phyloP scores from a whole-genome alignment of 2,113 vertebrate genomes.

The Takifugu flavidus region DNA sequence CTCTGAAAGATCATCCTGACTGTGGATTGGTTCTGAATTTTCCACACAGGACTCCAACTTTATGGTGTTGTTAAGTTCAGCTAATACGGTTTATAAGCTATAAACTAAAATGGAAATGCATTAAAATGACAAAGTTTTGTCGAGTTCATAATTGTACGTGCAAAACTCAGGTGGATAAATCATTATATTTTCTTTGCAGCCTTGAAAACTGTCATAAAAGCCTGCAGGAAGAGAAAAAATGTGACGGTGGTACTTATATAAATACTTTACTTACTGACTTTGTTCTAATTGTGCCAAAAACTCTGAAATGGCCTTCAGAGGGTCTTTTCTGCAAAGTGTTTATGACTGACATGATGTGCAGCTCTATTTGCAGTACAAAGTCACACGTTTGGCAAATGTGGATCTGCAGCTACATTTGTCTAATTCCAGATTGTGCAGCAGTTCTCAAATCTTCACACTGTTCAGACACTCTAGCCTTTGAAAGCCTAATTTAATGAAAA shows the following conservation, averaged over 20 bases:
- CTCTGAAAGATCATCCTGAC: conserved; percentile 36
- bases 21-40: conserved; percentile 32
- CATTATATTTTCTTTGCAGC: neutral
- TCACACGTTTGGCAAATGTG: conserved; percentile 1
- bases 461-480: conserved; percentile 23
- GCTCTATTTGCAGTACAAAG: neutral
- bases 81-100: no score
- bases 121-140: conserved; percentile 1
- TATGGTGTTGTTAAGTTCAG: conserved; percentile 1
- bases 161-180: no score
- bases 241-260: neutral
- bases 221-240: neutral
- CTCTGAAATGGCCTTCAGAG: neutral
- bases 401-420: conserved; percentile 12
- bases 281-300: conserved; percentile 5
- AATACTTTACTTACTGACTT: neutral
- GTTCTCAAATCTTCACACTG: conserved; percentile 18
- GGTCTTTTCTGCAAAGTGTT: neutral
- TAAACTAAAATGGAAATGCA: neutral
- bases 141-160: no score
- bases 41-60: conserved; percentile 13
- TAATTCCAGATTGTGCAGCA: conserved; percentile 18
- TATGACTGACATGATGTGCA: neutral
- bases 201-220: conserved; percentile 4
- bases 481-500: conserved; percentile 52